A percentile compares a stretch with the other conserved stretches of the same genome.
Conservation (phyloP, 2,888 invertebrate genomes). For the Lepidocyrtinus sp. region DNA sequence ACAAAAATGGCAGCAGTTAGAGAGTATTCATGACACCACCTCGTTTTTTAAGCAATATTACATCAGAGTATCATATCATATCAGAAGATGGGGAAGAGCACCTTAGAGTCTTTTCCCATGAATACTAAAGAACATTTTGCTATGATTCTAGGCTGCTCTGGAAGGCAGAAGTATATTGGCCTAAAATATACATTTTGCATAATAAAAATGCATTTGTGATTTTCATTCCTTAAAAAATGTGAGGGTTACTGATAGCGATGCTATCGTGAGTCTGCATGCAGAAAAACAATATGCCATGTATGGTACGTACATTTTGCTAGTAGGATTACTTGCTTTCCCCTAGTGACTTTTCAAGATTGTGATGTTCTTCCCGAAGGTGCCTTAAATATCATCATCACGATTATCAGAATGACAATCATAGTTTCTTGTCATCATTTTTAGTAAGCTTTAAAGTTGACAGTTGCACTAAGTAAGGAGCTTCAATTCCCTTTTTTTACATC, state of each 20-base stretch:
- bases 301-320: neutral
- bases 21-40: conserved; percentile 12
- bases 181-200: neutral
- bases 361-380: neutral
- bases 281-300: neutral
- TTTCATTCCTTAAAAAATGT: neutral
- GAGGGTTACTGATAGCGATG: too few species aligned
- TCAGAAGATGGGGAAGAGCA: neutral
- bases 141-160: too few species aligned
- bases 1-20: neutral
- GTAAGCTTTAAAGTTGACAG: conserved; percentile 10
- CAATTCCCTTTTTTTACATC: neutral
- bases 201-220: conserved; percentile 19
- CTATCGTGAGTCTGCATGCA: neutral
- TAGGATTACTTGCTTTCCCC: neutral
- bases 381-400: neutral
- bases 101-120: conserved; percentile 18
- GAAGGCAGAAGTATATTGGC: too few species aligned
- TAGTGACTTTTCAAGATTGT: neutral
- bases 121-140: conserved; percentile 18
- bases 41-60: conserved; percentile 18
- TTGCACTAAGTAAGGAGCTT: conserved; percentile 3
- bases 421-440: conserved; percentile 17
- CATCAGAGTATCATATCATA: conserved; percentile 16
- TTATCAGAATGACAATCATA: neutral